phyloP scores from a whole-genome alignment of 2,113 vertebrate species.

The Pedionomus torquatus region DNA sequence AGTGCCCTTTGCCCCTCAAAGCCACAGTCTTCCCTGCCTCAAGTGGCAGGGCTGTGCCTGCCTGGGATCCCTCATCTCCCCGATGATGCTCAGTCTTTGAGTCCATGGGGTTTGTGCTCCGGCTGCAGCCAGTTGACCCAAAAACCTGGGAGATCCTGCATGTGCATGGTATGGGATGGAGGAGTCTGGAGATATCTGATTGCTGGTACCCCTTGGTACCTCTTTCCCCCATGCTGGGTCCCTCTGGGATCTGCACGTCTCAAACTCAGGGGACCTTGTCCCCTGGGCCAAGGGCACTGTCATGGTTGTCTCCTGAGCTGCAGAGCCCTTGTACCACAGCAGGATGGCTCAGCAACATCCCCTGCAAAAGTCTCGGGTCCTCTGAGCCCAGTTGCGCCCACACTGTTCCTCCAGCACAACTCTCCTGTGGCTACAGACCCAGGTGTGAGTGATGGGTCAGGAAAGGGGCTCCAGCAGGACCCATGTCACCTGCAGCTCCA shows the following conservation, averaged over 20 bases:
- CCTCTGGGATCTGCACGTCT: not conserved
- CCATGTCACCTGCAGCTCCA: fast-evolving
- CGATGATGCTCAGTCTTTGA: not conserved
- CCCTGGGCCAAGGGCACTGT: not conserved
- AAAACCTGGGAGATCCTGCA: not conserved
- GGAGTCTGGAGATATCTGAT: not conserved
- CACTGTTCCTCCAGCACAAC: not conserved
- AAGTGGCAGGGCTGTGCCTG: not conserved
- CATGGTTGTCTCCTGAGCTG: not conserved
- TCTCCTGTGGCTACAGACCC: not conserved
- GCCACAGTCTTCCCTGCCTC: not conserved
- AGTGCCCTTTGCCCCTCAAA: not conserved
- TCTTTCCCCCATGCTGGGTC: not conserved
- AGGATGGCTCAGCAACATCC: not conserved
- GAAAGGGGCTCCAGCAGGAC: not conserved
- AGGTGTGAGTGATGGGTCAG: fast-evolving
- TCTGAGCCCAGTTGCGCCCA: not conserved
- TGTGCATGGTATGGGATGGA: fast-evolving
- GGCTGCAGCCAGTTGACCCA: fast-evolving
- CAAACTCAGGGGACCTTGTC: not conserved
- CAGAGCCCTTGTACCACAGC: not conserved
- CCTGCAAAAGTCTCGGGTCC: not conserved
- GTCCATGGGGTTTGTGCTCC: not conserved
- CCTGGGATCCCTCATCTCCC: not conserved
- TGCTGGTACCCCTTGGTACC: not conserved